Evolutionary conservation across 2,797 vertebrate species (phyloP), one percentile per base, ranked within the genome.

Genomic region (Erpetoichthys calabaricus): DNA sequence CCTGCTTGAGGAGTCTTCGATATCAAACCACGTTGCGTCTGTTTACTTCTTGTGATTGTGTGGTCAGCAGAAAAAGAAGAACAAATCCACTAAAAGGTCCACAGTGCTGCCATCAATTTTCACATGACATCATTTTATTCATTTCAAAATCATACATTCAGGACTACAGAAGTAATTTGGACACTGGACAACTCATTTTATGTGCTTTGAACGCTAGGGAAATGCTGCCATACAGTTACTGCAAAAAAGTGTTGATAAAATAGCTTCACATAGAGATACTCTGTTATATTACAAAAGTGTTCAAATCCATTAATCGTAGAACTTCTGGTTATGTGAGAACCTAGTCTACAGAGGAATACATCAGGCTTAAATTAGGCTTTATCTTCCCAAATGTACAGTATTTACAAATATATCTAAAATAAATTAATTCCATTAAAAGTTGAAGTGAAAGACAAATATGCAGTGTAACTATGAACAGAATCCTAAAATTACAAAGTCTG

Each of bases 71-170:
- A n/a, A n/a, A n/a, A n/a, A n/a, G 25, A 25, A 25, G 25, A 25
- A 25, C 25, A 25, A 25, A 25, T 25, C 25, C 25, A 25, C 25
- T 25, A 25, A 25, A 25, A 25, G 25, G 25, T 25, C 25, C 25
- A 25, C 25, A 25, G 25, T 25, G 25, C 25, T 25, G 25, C 25
- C 25, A 25, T 25, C 25, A 25, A 25, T 25, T 25, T 25, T 25
- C 70, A 68, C 75, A 60, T 71, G 59, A 89, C 85, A 77, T 69
- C 78, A 77, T 77, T 93, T 90, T 94, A 92, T 90, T 90, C 75
- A 81, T 86, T 80, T 85, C 81, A 83, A 81, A 85, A 80, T 77
- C 77, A 76, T 88, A 90, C 81, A 79, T 85, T 83, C 83, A 85
- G 65, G 84, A 86, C 74, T 84, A 91, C 80, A 74, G 69, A 83